Conservation (phyloP, 2,888 invertebrate genomes). For the Diadromus collaris region DNA sequence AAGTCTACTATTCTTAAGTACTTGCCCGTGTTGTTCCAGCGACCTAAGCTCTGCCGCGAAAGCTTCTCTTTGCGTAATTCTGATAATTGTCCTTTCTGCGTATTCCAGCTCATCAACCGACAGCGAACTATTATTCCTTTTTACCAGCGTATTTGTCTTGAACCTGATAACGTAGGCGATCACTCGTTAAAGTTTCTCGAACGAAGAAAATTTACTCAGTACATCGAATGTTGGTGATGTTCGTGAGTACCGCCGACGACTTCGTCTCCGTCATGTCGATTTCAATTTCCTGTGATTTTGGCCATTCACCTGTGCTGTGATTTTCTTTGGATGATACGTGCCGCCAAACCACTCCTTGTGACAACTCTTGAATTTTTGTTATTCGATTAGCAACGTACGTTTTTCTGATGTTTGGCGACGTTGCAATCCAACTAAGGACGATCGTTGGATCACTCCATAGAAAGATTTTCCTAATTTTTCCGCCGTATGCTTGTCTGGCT, state of each 20-base stretch:
- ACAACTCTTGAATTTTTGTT: conserved; percentile 52
- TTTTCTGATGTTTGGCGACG: conserved; percentile 39
- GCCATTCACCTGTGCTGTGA: conserved; percentile 25
- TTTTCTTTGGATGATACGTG: conserved; percentile 28
- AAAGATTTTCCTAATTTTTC: conserved; percentile 1
- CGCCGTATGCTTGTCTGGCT: conserved; percentile 8
- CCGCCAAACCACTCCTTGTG: neutral
- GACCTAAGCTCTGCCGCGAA: conserved; percentile 22
- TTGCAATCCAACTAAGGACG: conserved; percentile 18
- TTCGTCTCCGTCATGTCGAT: conserved; percentile 8
- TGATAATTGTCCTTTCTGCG: conserved; percentile 43
- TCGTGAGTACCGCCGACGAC: conserved; percentile 6
- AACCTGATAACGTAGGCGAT: conserved; percentile 37
- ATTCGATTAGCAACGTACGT: conserved; percentile 32
- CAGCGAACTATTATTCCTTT: conserved; percentile 3
- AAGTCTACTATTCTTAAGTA: conserved; percentile 34
- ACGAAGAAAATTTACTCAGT: conserved; percentile 32
- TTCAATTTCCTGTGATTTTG: conserved; percentile 5
- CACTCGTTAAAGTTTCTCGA: conserved; percentile 35
- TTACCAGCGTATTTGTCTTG: conserved; percentile 1
- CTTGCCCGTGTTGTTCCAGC: neutral
- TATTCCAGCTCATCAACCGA: conserved; percentile 35
- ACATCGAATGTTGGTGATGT: conserved; percentile 8
- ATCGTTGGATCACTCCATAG: neutral
- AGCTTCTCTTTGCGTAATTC: conserved; percentile 36